These are phyloP conservation scores for Dolichopus griseipennis DNA, from an alignment of 2,888 invertebrate genomes.

Conservation along the genomic window DNA sequence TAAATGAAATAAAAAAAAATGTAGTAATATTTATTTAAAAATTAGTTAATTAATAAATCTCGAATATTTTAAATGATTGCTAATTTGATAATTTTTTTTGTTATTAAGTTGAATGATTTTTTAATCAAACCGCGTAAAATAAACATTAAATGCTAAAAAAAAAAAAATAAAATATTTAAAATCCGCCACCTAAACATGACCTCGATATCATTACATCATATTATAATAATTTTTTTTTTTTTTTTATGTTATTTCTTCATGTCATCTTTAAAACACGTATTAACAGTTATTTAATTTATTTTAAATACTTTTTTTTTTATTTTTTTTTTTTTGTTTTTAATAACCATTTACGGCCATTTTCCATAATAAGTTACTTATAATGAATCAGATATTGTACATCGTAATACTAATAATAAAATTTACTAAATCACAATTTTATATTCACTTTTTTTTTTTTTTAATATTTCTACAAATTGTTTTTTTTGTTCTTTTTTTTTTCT, in stretches of 20 bases:
- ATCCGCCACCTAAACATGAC: not conserved
- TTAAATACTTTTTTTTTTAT: not conserved
- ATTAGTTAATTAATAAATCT: too few relatives aligned
- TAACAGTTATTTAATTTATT: slow-evolving; percentile 1
- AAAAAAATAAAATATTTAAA: not conserved
- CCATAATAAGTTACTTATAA: not conserved
- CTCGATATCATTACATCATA: not conserved
- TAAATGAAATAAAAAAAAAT: not conserved
- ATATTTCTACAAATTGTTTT: too few relatives aligned
- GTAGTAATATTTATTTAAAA: too few relatives aligned
- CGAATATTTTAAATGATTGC: too few relatives aligned
- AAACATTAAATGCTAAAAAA: not conserved
- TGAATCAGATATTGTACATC: too few relatives aligned
- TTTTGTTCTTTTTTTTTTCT: too few relatives aligned
- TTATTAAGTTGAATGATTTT: not conserved
- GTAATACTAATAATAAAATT: too few relatives aligned
- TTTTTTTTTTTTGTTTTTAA: not conserved
- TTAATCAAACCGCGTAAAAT: too few relatives aligned
- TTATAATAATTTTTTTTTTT: not conserved
- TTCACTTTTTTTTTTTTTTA: too few relatives aligned
- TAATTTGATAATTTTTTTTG: not conserved
- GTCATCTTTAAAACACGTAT: not conserved
- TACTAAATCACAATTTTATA: too few relatives aligned
- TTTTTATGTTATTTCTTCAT: not conserved
- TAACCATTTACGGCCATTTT: not conserved